phyloP scores from a whole-genome alignment of 2,113 vertebrate genomes.

The Alligator mississippiensis region DNA sequence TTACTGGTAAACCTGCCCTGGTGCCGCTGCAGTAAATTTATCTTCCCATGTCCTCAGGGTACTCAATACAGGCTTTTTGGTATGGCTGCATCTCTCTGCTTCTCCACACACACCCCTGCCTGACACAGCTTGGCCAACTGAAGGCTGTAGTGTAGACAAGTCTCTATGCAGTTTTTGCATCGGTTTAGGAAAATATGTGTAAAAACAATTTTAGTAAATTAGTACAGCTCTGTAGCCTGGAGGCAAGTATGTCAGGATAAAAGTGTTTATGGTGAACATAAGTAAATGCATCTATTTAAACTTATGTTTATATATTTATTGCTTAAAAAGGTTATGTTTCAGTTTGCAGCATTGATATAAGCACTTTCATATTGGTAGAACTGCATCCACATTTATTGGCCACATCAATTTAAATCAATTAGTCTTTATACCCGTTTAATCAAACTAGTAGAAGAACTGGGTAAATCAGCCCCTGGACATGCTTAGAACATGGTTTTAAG shows the following conservation, averaged over 20 bases:
- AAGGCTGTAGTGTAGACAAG: too few species aligned
- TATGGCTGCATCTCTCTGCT: too few species aligned
- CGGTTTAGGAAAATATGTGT: not conserved
- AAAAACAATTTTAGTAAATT: not conserved
- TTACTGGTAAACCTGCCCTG: too few species aligned
- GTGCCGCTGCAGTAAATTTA: too few species aligned
- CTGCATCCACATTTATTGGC: not conserved
- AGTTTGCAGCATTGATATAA: not conserved
- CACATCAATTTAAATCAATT: not conserved
- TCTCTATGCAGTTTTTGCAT: not conserved
- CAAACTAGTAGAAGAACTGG: not conserved
- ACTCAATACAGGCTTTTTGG: too few species aligned
- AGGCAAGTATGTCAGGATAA: not conserved
- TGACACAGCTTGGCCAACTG: too few species aligned
- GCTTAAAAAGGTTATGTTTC: not conserved
- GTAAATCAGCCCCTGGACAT: not conserved
- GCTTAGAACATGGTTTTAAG: not conserved
- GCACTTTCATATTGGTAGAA: not conserved
- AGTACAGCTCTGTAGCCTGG: not conserved
- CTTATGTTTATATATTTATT: not conserved
- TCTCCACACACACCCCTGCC: too few species aligned
- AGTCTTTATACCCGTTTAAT: not conserved
- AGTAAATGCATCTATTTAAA: too few species aligned
- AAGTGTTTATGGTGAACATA: not conserved
- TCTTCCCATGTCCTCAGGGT: too few species aligned